A percentile compares a stretch with the other conserved stretches of the same genome.
phyloP scores from a whole-genome alignment of 2,888 invertebrate genomes.

The Coleophora flavipennella region DNA sequence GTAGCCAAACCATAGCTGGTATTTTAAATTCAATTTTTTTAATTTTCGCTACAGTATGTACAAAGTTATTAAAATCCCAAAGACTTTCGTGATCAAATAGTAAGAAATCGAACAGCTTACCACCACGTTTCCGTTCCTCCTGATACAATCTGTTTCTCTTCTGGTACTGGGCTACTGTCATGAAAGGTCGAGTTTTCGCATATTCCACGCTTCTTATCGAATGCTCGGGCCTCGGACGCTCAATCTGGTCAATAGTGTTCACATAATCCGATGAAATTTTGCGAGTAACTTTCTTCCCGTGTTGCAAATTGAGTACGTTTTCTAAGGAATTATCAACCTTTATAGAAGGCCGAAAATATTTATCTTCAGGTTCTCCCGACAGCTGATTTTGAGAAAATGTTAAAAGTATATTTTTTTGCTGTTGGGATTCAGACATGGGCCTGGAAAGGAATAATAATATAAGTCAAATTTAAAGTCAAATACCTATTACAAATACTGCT shows the following conservation, averaged over 20 bases:
- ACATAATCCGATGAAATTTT: conserved; percentile 2
- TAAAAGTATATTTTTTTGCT: conserved; percentile 26
- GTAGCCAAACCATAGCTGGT: too few species aligned
- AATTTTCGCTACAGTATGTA: too few species aligned
- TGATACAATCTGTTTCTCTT: conserved; percentile 1
- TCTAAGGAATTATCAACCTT: conserved; percentile 27
- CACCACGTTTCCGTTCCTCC: neutral
- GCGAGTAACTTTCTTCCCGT: conserved; percentile 29
- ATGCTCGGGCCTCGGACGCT: neutral
- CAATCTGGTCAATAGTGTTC: neutral
- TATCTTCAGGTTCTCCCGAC: conserved; percentile 24
- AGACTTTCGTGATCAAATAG: too few species aligned
- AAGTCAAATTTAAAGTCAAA: neutral
- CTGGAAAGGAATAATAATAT: conserved; percentile 25
- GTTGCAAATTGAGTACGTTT: conserved; percentile 37
- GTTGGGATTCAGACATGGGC: conserved; percentile 19
- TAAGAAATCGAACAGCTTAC: too few species aligned
- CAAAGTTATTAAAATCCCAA: too few species aligned
- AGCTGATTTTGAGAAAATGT: conserved; percentile 23
- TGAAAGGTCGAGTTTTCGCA: conserved; percentile 1
- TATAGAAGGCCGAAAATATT: conserved; percentile 22
- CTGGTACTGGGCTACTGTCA: conserved; percentile 5
- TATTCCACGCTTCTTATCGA: conserved; percentile 5
- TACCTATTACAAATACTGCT: too few species aligned
- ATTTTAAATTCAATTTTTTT: too few species aligned